Percentiles rank a stretch among this genome's conserved stretches.
These are phyloP conservation scores for Dromococcyx pavoninus DNA, from an alignment of 2,797 vertebrate genomes.

Conservation along the genomic window DNA sequence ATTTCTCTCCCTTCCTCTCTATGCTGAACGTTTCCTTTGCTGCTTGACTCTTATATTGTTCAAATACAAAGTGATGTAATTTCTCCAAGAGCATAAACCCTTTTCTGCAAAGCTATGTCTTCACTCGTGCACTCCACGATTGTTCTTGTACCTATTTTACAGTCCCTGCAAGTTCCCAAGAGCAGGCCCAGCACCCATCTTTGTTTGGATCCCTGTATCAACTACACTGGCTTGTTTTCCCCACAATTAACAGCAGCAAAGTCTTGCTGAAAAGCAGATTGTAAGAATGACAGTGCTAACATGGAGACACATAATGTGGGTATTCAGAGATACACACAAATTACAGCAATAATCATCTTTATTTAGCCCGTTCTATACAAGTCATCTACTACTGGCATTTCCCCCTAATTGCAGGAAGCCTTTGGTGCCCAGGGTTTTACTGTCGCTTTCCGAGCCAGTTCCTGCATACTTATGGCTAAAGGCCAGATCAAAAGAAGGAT, in stretches of 20 bases:
- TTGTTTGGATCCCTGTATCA: background rate
- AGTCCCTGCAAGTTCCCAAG: background rate
- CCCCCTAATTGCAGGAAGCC: background rate
- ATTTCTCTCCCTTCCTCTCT: background rate
- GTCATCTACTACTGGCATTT: slow-evolving; percentile 18
- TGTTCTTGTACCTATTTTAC: background rate
- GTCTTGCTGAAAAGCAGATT: slow-evolving; percentile 47
- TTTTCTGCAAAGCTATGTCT: background rate
- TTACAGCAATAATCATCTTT: slow-evolving; percentile 12
- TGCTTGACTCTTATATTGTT: background rate
- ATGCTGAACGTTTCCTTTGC: background rate
- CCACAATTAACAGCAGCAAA: slow-evolving; percentile 19
- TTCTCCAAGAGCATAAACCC: background rate
- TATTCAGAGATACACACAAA: slow-evolving; percentile 31
- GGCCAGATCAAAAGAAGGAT: background rate
- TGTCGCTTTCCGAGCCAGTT: slow-evolving; percentile 1
- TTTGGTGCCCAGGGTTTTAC: background rate
- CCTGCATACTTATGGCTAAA: background rate
- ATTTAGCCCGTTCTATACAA: background rate
- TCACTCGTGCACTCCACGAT: background rate
- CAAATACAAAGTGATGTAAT: background rate
- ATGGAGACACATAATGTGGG: slow-evolving; percentile 26
- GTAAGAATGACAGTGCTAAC: background rate
- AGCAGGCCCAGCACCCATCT: background rate
- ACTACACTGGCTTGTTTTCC: background rate